A percentile compares a stretch with the other conserved stretches of the same genome.
phyloP scores from a whole-genome alignment of 2,888 invertebrate species.

The Xylota sylvarum region DNA sequence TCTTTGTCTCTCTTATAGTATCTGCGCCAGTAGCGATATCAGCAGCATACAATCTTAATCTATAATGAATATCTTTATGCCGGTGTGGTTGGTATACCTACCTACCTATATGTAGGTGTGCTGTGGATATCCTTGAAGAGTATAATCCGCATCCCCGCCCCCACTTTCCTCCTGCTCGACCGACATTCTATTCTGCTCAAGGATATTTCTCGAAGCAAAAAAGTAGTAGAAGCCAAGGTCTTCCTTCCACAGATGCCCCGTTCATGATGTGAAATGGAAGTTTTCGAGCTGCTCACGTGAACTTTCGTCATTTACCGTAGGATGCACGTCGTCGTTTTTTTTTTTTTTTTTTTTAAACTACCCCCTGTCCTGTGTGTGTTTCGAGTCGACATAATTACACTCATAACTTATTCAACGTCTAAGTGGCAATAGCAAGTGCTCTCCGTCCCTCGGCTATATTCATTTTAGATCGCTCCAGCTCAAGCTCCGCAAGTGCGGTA shows the following conservation, averaged over 20 bases:
- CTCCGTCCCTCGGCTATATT: constrained; percentile 7
- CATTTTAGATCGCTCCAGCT: constrained; percentile 14
- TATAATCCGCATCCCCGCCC: constrained; percentile 15
- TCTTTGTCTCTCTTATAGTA: no score
- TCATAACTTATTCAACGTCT: constrained; percentile 67
- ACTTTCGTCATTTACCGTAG: constrained; percentile 42
- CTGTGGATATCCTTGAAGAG: constrained; percentile 61
- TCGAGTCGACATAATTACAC: constrained; percentile 51
- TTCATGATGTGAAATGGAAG: not conserved
- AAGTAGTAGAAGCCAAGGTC: constrained; percentile 67
- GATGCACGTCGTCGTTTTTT: constrained; percentile 1
- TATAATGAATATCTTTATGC: constrained; percentile 68
- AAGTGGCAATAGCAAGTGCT: constrained; percentile 54
- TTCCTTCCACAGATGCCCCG: constrained; percentile 13
- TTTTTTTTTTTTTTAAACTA: not conserved
- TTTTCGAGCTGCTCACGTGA: constrained; percentile 30
- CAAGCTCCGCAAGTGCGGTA: not conserved
- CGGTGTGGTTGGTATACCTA: not conserved
- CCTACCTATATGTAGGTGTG: constrained; percentile 1
- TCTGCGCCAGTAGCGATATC: constrained; percentile 26
- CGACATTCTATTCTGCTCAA: constrained; percentile 66
- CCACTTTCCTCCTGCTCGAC: constrained; percentile 36
- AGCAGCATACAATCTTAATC: constrained; percentile 61
- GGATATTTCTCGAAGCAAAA: constrained; percentile 64
- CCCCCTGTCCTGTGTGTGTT: not conserved